These are phyloP conservation scores for Drosophila sordidula DNA, from an alignment of 2,888 invertebrate species.

Conservation along the genomic window DNA sequence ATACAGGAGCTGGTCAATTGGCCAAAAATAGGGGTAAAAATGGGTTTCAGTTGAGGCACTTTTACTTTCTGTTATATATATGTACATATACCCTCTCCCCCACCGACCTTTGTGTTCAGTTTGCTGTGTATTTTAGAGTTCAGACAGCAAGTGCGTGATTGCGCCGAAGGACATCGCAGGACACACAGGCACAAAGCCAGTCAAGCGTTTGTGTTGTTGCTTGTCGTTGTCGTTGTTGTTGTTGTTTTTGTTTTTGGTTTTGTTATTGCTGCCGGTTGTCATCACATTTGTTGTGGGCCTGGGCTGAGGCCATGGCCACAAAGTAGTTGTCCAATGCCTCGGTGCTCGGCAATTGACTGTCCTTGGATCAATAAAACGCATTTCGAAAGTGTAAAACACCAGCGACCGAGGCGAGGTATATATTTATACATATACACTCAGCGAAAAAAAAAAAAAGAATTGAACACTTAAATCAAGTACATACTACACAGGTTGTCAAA, in stretches of 20 bases:
- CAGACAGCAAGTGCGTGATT: constrained; percentile 75
- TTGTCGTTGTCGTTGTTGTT: not conserved
- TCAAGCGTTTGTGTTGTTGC: constrained; percentile 41
- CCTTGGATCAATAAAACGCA: constrained; percentile 76
- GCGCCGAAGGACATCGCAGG: constrained; percentile 66
- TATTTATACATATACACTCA: not conserved
- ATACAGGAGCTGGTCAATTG: constrained; percentile 21
- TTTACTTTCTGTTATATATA: constrained; percentile 37
- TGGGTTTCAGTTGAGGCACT: constrained; percentile 41
- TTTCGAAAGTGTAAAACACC: constrained; percentile 43
- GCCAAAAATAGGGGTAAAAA: constrained; percentile 26
- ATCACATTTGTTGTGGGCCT: constrained; percentile 56
- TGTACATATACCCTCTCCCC: not conserved
- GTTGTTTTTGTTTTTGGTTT: constrained; percentile 9
- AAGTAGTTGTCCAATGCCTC: constrained; percentile 13
- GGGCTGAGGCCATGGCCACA: constrained; percentile 48
- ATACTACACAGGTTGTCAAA: not conserved
- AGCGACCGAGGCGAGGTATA: not conserved
- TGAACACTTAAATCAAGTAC: not conserved
- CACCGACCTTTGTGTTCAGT: not conserved
- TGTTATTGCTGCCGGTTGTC: constrained; percentile 45
- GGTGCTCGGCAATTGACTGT: constrained; percentile 47
- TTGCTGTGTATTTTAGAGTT: constrained; percentile 55
- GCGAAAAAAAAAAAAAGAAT: not conserved
- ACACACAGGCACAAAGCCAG: constrained; percentile 36